Conservation (phyloP, 1,140 invertebrate genomes). For the Ceratina australensis region DNA sequence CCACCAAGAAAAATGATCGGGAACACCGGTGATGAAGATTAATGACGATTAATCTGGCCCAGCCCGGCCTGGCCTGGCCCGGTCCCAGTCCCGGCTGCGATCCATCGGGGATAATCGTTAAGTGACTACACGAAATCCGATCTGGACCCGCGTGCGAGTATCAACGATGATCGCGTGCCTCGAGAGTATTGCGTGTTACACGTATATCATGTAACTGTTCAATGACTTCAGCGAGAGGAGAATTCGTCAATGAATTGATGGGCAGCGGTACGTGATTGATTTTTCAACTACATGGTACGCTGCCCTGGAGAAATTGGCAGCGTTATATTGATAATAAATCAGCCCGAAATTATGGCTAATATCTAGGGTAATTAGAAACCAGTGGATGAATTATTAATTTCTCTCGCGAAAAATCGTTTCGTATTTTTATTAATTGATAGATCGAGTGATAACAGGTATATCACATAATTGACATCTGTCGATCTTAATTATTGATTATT, state of each 20-base stretch:
- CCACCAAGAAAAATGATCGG: conserved; percentile 43
- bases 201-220: not conserved
- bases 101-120: conserved; percentile 60
- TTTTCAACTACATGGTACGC: too few relatives aligned
- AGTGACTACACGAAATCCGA: conserved; percentile 70
- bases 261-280: too few relatives aligned
- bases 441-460: too few relatives aligned
- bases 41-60: conserved; percentile 48
- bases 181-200: not conserved
- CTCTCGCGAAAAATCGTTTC: too few relatives aligned
- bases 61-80: too few relatives aligned
- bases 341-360: too few relatives aligned
- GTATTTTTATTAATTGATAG: too few relatives aligned
- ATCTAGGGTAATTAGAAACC: too few relatives aligned
- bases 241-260: not conserved
- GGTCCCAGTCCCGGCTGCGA: conserved; percentile 15
- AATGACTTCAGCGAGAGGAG: conserved; percentile 2
- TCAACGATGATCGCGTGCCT: not conserved
- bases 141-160: not conserved
- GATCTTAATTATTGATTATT: too few relatives aligned
- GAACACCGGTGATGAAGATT: conserved; percentile 57
- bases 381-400: too few relatives aligned
- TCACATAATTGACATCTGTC: too few relatives aligned
- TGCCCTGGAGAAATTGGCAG: not conserved
- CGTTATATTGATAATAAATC: too few relatives aligned